Evolutionary conservation across 2,113 vertebrate genomes (phyloP).

Genomic region (Tetrao urogallus): DNA sequence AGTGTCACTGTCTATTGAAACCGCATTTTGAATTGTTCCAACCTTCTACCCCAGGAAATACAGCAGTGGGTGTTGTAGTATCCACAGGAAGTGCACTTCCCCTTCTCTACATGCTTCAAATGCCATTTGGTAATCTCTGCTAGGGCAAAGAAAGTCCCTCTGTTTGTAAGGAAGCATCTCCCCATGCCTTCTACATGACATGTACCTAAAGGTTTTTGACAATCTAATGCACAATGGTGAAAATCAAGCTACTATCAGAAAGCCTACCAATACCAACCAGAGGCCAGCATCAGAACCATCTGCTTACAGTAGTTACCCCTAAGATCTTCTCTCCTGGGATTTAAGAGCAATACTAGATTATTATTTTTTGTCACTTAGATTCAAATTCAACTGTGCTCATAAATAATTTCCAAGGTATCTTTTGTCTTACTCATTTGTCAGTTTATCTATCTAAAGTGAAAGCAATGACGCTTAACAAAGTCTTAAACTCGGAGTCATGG

Average conservation of each 20-base stretch:
- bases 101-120: background rate
- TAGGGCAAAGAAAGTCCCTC: background rate
- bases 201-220: accelerated
- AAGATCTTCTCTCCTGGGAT: background rate
- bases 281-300: background rate
- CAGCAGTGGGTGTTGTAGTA: background rate
- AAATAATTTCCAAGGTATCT: background rate
- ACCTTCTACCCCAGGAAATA: background rate
- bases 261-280: background rate
- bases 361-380: background rate
- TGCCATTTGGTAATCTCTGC: background rate
- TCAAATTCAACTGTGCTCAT: background rate
- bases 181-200: accelerated
- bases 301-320: accelerated
- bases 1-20: background rate
- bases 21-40: background rate
- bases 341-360: background rate
- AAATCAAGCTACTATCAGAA: background rate
- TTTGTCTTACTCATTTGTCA: accelerated
- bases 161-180: background rate
- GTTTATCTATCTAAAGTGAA: background rate
- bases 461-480: accelerated
- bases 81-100: accelerated
- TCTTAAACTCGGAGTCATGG: background rate
- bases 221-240: background rate